A percentile compares a stretch with the other conserved stretches of the same genome.
These are phyloP conservation scores for Heteromyza rotundicornis DNA, from an alignment of 2,888 invertebrate species.

Conservation along the genomic window DNA sequence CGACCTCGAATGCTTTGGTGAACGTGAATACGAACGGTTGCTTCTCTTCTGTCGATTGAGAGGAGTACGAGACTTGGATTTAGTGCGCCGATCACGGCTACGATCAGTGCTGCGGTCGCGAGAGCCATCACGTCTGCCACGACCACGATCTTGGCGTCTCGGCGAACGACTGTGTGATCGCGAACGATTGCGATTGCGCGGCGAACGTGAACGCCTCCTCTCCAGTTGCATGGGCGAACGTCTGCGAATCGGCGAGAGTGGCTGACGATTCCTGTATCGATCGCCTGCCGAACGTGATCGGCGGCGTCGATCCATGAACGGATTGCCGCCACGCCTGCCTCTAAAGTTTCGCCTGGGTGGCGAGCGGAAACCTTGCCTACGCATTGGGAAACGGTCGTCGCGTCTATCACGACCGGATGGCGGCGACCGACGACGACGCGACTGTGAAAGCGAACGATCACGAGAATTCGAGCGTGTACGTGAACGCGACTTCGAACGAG, in stretches of 20 bases:
- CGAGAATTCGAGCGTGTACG: conserved; percentile 26
- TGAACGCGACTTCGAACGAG: conserved; percentile 4
- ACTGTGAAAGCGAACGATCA: conserved; percentile 29
- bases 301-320: conserved; percentile 52
- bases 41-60: conserved; percentile 28
- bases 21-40: conserved; percentile 39
- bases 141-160: conserved; percentile 18
- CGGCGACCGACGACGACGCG: conserved; percentile 37
- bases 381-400: conserved; percentile 43
- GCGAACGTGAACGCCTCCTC: conserved; percentile 44
- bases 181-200: conserved; percentile 28
- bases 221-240: conserved; percentile 48
- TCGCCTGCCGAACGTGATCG: conserved; percentile 53
- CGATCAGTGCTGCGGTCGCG: conserved; percentile 32
- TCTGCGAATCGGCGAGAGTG: conserved; percentile 50
- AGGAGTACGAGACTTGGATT: conserved; percentile 33
- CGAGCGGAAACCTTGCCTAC: conserved; percentile 50
- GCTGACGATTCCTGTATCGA: conserved; percentile 53
- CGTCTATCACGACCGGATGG: conserved; percentile 40
- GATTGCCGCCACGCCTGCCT: conserved; percentile 39
- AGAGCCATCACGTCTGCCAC: conserved; percentile 37
- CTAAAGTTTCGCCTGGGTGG: conserved; percentile 49
- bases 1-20: conserved; percentile 35
- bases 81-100: conserved; percentile 35
- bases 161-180: conserved; percentile 35